These are phyloP conservation scores for Eristalis tenax DNA, from an alignment of 2,888 invertebrate species.

Conservation along the genomic window DNA sequence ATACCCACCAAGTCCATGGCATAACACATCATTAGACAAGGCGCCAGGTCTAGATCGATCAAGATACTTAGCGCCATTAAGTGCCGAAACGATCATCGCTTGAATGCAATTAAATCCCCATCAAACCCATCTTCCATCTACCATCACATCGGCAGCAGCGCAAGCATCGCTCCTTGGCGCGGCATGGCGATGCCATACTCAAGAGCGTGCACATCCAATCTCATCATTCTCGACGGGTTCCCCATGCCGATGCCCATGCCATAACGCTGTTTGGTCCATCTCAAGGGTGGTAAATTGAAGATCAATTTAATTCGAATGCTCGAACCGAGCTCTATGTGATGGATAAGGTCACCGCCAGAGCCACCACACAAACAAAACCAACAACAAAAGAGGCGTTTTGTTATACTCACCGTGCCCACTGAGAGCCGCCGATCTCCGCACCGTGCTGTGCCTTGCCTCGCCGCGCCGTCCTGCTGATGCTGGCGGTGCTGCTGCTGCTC, in stretches of 20 bases:
- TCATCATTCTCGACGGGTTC: constrained; percentile 14
- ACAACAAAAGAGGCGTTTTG: constrained; percentile 63
- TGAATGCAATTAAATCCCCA: constrained; percentile 41
- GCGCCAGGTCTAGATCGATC: background rate
- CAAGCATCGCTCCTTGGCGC: background rate
- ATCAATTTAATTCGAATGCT: constrained; percentile 67
- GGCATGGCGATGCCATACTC: constrained; percentile 18
- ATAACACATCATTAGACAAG: constrained; percentile 1
- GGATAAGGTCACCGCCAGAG: constrained; percentile 67
- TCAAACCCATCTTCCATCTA: constrained; percentile 29
- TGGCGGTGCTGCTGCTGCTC: background rate
- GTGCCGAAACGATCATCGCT: constrained; percentile 39
- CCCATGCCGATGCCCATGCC: background rate
- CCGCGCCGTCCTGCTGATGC: background rate
- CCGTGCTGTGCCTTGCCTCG: background rate
- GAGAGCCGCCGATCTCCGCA: constrained; percentile 22
- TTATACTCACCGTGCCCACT: constrained; percentile 50
- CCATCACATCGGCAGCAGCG: background rate
- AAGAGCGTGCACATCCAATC: constrained; percentile 26
- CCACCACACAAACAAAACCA: constrained; percentile 53
- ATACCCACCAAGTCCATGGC: background rate
- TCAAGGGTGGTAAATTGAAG: constrained; percentile 68
- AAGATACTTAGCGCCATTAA: constrained; percentile 54
- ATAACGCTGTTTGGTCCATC: constrained; percentile 15
- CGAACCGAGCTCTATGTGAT: constrained; percentile 51